These are phyloP conservation scores for Hesperia comma DNA, from an alignment of 2,888 invertebrate genomes.

Conservation along the genomic window DNA sequence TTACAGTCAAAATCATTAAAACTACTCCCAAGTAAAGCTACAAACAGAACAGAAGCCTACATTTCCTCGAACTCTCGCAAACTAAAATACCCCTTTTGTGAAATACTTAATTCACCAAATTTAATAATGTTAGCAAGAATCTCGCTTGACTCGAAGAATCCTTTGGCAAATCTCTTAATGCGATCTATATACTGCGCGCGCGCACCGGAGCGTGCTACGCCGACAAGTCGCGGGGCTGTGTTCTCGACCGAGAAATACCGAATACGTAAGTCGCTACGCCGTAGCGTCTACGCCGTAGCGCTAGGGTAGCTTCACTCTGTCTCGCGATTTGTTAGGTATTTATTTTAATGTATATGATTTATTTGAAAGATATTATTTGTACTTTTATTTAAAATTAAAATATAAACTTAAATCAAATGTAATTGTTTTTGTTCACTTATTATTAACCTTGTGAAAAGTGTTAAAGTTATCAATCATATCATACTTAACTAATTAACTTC, in stretches of 20 bases:
- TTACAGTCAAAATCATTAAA: no score
- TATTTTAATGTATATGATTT: no score
- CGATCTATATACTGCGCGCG: conserved; percentile 50
- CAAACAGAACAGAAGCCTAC: neutral
- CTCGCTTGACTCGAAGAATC: conserved; percentile 46
- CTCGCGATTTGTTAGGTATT: neutral
- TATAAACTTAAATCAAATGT: no score
- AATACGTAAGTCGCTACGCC: conserved; percentile 52
- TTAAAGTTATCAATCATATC: no score
- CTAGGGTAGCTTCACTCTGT: conserved; percentile 52
- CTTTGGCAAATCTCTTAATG: conserved; percentile 62
- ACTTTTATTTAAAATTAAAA: no score
- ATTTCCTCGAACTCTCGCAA: neutral
- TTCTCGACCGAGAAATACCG: conserved; percentile 61
- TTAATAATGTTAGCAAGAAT: conserved; percentile 35
- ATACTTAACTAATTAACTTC: no score
- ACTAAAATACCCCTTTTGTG: conserved; percentile 28
- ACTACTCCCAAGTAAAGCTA: no score
- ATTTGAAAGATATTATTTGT: no score
- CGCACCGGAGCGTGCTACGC: conserved; percentile 54
- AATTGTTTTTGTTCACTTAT: no score
- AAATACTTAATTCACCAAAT: conserved; percentile 27
- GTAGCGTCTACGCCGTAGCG: conserved; percentile 47
- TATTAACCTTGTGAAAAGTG: no score
- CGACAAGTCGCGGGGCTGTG: conserved; percentile 53